Evolutionary conservation across 1,140 invertebrate species (phyloP), one percentile per base, ranked within the genome.

Genomic region (Drosophila saltans): DNA sequence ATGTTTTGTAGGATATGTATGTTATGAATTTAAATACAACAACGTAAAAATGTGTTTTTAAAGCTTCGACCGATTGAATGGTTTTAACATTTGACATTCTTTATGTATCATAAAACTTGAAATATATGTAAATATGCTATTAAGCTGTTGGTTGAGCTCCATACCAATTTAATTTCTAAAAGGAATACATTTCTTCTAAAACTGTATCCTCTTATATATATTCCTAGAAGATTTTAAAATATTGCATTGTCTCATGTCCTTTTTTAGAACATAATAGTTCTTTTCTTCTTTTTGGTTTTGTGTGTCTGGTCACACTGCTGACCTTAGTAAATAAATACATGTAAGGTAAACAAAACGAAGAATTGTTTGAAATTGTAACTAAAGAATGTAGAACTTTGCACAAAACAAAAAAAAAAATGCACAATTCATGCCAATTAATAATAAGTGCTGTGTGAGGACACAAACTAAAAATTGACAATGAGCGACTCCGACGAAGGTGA

Each of bases 401-500:
- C 48, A 64, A 52, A 68, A 28, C 21, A 2, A 10, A n/a, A 8
- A 66, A 58, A 58, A 66, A 70, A 45, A 45, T 71, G 61, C 57
- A 16, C 41, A 66, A 36, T 4, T 8, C 11, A 26, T 28, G 0
- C 0, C 7, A 21, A 72, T 24, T n/a, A 11, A 1, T 30, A 28
- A 58, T 59, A 36, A 33, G 30, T 39, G 26, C 26, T 2, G 10
- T 68, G 39, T 48, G 30, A 26, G 2, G 16, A 21, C 45, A 45
- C 16, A 11, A 24, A 41, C 48, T 11, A 36, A 26, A 56, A 59
- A 63, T 26, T 64, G 45, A 40, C 48, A 48, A 58, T 71, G 72
- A 60, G 88, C 43, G 88, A 91, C 74, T 90, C 86, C 6, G 88
- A 91, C 52, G 88, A 91, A 72, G 88, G 88, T 91, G 62, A 69